Evolutionary conservation across 2,113 vertebrate species (phyloP).

Genomic region (Crocuta crocuta): DNA sequence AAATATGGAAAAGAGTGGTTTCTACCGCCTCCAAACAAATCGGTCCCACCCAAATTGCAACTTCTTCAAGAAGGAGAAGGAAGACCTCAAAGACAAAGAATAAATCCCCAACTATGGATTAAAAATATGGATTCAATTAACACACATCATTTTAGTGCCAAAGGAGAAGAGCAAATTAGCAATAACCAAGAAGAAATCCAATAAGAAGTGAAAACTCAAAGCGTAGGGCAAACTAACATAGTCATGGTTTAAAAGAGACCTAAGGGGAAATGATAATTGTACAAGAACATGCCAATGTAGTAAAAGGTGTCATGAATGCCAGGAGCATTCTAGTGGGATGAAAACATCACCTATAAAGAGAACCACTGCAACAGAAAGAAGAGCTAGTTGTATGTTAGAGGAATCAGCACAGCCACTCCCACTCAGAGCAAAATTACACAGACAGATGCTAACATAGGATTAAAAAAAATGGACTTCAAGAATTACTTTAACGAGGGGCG

Average conservation of each 20-base stretch:
- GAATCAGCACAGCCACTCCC: not conserved
- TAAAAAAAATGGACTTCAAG: not conserved
- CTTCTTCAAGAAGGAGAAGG: not conserved
- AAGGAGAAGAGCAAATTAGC: constrained; percentile 10
- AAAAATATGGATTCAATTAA: not conserved
- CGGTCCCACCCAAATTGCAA: not conserved
- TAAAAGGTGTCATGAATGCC: not conserved
- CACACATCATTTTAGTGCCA: constrained; percentile 7
- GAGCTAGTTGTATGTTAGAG: not conserved
- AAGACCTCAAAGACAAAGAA: constrained; percentile 35
- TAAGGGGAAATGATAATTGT: not conserved
- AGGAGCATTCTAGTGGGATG: not conserved
- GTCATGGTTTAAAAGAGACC: not conserved
- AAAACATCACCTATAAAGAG: not conserved
- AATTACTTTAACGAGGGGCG: not conserved
- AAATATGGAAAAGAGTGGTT: not conserved
- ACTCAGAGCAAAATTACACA: not conserved
- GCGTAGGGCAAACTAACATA: not conserved
- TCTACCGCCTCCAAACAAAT: not conserved
- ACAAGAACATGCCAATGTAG: not conserved
- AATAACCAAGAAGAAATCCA: not conserved
- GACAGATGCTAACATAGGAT: not conserved
- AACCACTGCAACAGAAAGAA: not conserved
- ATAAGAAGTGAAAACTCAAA: not conserved
- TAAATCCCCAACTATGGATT: not conserved